phyloP scores from a whole-genome alignment of 2,113 vertebrate genomes.

The Dendropsophus ebraccatus region DNA sequence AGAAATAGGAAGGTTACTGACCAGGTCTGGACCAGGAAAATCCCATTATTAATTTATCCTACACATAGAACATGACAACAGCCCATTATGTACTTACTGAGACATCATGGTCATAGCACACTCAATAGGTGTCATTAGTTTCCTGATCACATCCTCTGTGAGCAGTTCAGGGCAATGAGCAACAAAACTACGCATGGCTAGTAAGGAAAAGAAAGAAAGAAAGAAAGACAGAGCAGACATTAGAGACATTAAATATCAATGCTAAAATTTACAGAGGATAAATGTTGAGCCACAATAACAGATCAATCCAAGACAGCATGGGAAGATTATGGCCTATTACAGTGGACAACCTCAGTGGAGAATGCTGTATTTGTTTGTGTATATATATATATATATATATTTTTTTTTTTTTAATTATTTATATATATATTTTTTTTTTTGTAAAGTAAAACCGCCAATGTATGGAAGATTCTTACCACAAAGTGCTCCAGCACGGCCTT shows the following conservation, averaged over 20 bases:
- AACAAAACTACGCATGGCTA: conserved; percentile 98
- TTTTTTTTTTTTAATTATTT: no score
- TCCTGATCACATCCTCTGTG: conserved; percentile 95
- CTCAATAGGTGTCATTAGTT: conserved; percentile 97
- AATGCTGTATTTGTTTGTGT: no score
- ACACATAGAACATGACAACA: conserved; percentile 8
- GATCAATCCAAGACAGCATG: neutral
- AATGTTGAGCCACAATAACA: neutral
- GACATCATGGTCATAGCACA: conserved; percentile 99
- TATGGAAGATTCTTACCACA: conserved; percentile 81
- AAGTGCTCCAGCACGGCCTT: conserved; percentile 94
- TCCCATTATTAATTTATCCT: neutral
- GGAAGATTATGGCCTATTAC: neutral
- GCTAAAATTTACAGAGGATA: neutral
- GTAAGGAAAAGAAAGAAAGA: conserved; percentile 21
- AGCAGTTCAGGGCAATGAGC: conserved; percentile 97
- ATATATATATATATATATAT: no score
- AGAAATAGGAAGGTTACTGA: neutral
- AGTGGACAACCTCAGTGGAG: no score
- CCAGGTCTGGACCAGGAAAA: neutral
- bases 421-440: neutral
- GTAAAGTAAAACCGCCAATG: neutral
- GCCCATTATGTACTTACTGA: conserved; percentile 82
- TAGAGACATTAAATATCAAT: no score
- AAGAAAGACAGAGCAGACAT: no score